Base-by-base conservation (phyloP, 2,113 vertebrate genomes). In the Passer montanus region DNA sequence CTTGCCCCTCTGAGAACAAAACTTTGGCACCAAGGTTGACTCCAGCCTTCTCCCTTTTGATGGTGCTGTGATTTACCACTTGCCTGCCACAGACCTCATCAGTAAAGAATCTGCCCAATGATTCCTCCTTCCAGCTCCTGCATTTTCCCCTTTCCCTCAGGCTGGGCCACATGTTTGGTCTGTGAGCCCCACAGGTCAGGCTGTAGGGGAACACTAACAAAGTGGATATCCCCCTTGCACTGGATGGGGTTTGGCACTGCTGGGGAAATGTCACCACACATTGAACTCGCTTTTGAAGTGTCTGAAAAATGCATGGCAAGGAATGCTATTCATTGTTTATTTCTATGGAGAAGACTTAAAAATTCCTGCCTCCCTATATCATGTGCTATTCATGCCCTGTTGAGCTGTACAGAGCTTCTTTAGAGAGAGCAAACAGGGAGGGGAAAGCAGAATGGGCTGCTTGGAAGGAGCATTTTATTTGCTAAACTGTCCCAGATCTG, bases 281-380 rank as follows among this genome's bases (percentile, higher is more conserved):
- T 1, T 50, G 66, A 91, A 78, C 46, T 87, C 0, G 2, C 58
- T 70, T 95, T 74, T 89, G 60, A 93, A 91, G 77, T 76, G 62
- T 52, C 46, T 79, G 73, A 93, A 84, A 92, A 89, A 92, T 56
- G 59, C 70, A 31, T n/a, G n/a, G 31, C 6, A 4, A 81, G 69
- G 93, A 96, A 89, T 87, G 89, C 74, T 84, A 82, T 94, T 93
- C 64, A 87, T 75, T 87, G n/a, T 2, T 17, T 15, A 67, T 78
- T 69, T 67, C 76, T 93, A 30, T 52, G 31, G 84, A 73, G 80
- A 87, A 79, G 84, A 87, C 56, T 64, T 60, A 75, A 94, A 67
- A 81, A 63, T 86, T 92, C 84, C 84, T 89, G 66, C 64, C 52
- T 67, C 77, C 35, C 49, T 81, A 1, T 52, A 78, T 89, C 49